Evolutionary conservation across 2,797 vertebrate species (phyloP).

Genomic region (Vultur gryphus): DNA sequence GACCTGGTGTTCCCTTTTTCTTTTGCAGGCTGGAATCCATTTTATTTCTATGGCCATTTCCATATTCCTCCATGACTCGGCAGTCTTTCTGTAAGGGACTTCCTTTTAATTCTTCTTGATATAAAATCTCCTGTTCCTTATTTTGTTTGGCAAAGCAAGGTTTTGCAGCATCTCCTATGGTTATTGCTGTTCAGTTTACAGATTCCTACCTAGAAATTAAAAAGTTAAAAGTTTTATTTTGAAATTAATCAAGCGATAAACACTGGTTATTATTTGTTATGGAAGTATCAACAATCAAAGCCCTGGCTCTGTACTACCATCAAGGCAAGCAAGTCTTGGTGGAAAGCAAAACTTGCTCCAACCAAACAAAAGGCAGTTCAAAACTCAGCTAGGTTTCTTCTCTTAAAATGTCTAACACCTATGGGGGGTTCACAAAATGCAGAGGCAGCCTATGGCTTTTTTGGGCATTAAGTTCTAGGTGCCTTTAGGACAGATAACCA

Average conservation of each 20-base stretch:
- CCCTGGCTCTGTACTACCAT: not conserved
- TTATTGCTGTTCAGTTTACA: slow-evolving; percentile 51
- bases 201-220: slow-evolving; percentile 57
- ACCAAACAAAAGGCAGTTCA: not conserved
- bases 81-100: slow-evolving; percentile 58
- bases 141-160: slow-evolving; percentile 74
- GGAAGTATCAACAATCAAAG: not conserved
- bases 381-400: not conserved
- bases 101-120: slow-evolving; percentile 77
- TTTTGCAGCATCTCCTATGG: slow-evolving; percentile 84
- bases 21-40: slow-evolving; percentile 73
- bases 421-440: not conserved
- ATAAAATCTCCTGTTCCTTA: slow-evolving; percentile 71
- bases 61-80: slow-evolving; percentile 70
- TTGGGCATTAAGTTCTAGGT: not conserved
- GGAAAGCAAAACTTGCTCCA: not conserved
- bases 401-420: not conserved
- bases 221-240: not conserved
- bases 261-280: not conserved
- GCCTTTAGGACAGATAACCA: not conserved
- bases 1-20: slow-evolving; percentile 72
- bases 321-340: not conserved
- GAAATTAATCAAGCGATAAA: not conserved
- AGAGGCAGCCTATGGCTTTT: not conserved
- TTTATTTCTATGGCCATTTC: slow-evolving; percentile 75